These are phyloP conservation scores for Eriosoma lanigerum DNA, from an alignment of 1,140 invertebrate species.

Conservation along the genomic window DNA sequence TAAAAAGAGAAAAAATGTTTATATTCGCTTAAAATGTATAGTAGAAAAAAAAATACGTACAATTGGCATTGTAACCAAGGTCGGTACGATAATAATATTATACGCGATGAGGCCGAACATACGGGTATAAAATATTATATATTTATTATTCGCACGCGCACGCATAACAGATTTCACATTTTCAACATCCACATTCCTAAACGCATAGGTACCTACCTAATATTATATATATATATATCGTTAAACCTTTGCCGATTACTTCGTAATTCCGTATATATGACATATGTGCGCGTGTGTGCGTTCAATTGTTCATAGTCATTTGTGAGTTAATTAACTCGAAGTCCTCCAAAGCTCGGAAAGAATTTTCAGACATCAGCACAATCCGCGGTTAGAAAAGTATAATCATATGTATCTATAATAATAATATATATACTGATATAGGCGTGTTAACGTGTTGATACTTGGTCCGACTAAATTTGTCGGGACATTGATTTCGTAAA, in stretches of 20 bases:
- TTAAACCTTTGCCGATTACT: conserved; percentile 30
- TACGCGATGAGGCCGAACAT: not conserved
- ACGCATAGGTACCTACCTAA: too few species aligned
- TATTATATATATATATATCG: too few species aligned
- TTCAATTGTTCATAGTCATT: conserved; percentile 25
- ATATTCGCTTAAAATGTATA: conserved; percentile 25
- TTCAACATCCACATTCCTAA: conserved; percentile 26
- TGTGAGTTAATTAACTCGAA: conserved; percentile 37
- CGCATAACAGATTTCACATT: conserved; percentile 38
- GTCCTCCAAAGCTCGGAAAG: conserved; percentile 4
- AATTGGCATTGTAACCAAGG: conserved; percentile 28
- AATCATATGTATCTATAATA: too few species aligned
- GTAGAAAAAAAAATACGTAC: not conserved
- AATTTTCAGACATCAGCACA: not conserved
- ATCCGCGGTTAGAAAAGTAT: too few species aligned
- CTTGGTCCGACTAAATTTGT: not conserved
- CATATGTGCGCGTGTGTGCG: not conserved
- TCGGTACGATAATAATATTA: not conserved
- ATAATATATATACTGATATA: not conserved
- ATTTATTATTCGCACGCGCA: not conserved
- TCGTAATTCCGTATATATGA: not conserved
- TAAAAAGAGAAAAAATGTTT: not conserved
- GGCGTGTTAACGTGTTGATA: not conserved
- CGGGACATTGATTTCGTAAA: too few species aligned
- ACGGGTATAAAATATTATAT: too few species aligned